Conservation (phyloP, 2,888 invertebrate species). For the Clepsis dumicolana region DNA sequence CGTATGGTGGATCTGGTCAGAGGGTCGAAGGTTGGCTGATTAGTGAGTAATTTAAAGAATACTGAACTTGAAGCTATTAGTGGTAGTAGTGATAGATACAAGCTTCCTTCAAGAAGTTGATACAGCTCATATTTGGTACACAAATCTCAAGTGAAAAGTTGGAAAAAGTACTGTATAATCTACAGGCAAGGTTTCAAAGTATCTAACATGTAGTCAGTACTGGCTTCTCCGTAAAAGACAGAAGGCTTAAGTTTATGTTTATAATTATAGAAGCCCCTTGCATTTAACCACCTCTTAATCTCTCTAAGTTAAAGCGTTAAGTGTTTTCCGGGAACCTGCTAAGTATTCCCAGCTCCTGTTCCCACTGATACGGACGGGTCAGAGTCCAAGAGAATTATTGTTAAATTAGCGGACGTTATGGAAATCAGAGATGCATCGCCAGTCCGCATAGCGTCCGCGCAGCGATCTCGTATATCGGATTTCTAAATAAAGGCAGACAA, state of each 20-base stretch:
- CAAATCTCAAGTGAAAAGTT: no score
- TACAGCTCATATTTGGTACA: no score
- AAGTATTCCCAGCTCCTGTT: conserved; percentile 1
- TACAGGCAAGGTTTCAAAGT: background rate
- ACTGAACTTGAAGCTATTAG: no score
- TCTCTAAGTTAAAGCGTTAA: background rate
- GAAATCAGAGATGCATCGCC: conserved; percentile 35
- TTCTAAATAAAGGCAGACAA: conserved; percentile 68
- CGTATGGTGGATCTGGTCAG: background rate
- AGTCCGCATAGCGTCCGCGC: conserved; percentile 38
- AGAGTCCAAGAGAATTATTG: conserved; percentile 34
- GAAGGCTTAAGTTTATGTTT: background rate
- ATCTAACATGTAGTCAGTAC: no score
- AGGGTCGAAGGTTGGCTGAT: background rate
- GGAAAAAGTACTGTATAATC: no score
- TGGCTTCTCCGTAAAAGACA: background rate
- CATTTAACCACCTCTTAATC: background rate
- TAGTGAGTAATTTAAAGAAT: background rate
- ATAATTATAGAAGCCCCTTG: background rate
- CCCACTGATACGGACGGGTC: conserved; percentile 26
- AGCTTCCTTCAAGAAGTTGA: no score
- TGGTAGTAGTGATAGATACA: no score
- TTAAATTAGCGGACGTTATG: conserved; percentile 41
- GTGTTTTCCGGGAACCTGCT: conserved; percentile 7
- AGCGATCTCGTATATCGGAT: conserved; percentile 55